Evolutionary conservation across 2,888 invertebrate genomes (phyloP).

Genomic region (Apotomis turbidana): DNA sequence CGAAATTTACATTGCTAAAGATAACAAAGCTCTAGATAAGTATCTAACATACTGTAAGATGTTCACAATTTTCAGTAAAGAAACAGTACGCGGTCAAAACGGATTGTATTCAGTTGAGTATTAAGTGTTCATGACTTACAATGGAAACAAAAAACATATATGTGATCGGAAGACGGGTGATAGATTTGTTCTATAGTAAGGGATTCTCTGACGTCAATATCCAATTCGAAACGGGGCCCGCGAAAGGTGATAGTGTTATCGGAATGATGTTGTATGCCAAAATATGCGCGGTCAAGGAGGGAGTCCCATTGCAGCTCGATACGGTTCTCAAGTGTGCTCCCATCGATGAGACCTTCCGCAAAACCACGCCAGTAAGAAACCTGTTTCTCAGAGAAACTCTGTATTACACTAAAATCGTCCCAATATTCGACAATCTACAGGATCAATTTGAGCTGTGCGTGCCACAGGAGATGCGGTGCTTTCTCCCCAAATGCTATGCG

Average conservation of each 20-base stretch:
- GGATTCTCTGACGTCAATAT: slow-evolving; percentile 35
- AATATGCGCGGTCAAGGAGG: slow-evolving; percentile 22
- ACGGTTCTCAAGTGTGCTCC: slow-evolving; percentile 29
- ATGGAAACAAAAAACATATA: slow-evolving; percentile 31
- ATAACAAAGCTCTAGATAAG: slow-evolving; percentile 21
- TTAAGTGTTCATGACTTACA: neutral
- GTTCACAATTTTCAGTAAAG: neutral
- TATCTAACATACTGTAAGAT: neutral
- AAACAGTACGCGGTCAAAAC: neutral
- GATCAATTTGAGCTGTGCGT: slow-evolving; percentile 40
- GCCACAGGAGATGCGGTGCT: slow-evolving; percentile 38
- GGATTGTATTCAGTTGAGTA: neutral
- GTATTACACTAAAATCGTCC: slow-evolving; percentile 36
- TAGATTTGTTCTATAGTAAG: slow-evolving; percentile 34
- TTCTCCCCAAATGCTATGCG: slow-evolving; percentile 30
- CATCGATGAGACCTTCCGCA: slow-evolving; percentile 8
- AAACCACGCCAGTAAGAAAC: slow-evolving; percentile 19
- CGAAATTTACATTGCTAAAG: slow-evolving; percentile 14
- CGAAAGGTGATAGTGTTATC: slow-evolving; percentile 10
- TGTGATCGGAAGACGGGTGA: slow-evolving; percentile 34
- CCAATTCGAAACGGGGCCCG: slow-evolving; percentile 27
- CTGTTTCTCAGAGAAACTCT: slow-evolving; percentile 29
- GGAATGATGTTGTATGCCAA: slow-evolving; percentile 25
- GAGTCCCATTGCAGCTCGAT: slow-evolving; percentile 14
- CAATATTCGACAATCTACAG: slow-evolving; percentile 36